These are phyloP conservation scores for Sinhomidia bicolor DNA, from an alignment of 2,888 invertebrate species.

Conservation along the genomic window DNA sequence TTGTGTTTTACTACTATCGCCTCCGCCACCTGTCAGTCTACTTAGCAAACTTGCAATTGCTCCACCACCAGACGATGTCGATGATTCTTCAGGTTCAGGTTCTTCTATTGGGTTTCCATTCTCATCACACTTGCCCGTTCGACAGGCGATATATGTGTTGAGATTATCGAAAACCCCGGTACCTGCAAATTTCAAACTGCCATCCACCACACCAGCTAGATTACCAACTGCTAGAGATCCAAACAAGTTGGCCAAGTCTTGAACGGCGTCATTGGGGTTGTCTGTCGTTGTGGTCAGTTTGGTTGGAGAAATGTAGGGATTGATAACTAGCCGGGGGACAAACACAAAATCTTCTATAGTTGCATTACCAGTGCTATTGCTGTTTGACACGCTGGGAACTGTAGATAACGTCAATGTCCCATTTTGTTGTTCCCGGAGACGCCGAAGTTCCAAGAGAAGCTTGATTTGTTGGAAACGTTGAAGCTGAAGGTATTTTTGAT, in stretches of 20 bases:
- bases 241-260: conserved; percentile 38
- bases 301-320: conserved; percentile 52
- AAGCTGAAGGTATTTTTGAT: background rate
- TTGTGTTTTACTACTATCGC: too few relatives aligned
- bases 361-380: background rate
- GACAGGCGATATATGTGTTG: background rate
- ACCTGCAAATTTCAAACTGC: conserved; percentile 20
- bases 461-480: conserved; percentile 46
- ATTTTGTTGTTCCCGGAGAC: background rate
- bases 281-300: conserved; percentile 42
- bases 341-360: too few relatives aligned
- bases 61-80: background rate
- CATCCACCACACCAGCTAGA: conserved; percentile 54
- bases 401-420: too few relatives aligned
- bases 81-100: background rate
- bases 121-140: background rate
- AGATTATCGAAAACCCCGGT: conserved; percentile 47
- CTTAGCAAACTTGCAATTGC: background rate
- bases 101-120: background rate
- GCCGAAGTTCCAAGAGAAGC: background rate
- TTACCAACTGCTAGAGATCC: conserved; percentile 47
- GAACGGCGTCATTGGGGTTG: conserved; percentile 37
- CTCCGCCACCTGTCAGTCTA: background rate
- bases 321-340: conserved; percentile 27
- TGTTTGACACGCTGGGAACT: background rate